Conservation (phyloP, 1,140 invertebrate genomes). For the Drosophila trapezifrons region DNA sequence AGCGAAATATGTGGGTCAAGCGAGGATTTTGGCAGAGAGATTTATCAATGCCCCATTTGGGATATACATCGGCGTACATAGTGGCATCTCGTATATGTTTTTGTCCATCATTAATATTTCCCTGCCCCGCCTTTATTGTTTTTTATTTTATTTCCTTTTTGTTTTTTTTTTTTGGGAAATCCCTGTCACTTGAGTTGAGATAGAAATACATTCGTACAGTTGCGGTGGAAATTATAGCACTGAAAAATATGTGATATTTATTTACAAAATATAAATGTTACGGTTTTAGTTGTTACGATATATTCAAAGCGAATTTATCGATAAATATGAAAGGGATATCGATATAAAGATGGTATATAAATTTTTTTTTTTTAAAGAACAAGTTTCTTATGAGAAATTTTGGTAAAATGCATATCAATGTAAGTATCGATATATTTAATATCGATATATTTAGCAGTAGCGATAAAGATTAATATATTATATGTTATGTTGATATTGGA, state of each 20-base stretch:
- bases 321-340: too few species aligned
- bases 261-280: too few species aligned
- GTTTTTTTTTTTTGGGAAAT: background rate
- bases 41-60: conserved; percentile 36
- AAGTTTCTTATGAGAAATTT: background rate
- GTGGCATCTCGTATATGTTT: conserved; percentile 6
- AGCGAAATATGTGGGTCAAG: conserved; percentile 42
- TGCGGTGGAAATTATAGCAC: background rate
- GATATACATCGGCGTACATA: conserved; percentile 12
- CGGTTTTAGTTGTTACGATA: too few species aligned
- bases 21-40: conserved; percentile 15
- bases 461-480: too few species aligned
- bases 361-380: too few species aligned
- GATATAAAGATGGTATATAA: too few species aligned
- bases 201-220: background rate
- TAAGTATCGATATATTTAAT: too few species aligned
- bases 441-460: too few species aligned
- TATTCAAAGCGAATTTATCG: too few species aligned
- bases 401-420: too few species aligned
- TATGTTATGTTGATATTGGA: too few species aligned
- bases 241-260: background rate
- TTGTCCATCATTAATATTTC: conserved; percentile 24
- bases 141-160: background rate
- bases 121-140: background rate
- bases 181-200: conserved; percentile 1